Conservation (phyloP, 2,797 vertebrate genomes). For the Acanthurus lineatus region DNA sequence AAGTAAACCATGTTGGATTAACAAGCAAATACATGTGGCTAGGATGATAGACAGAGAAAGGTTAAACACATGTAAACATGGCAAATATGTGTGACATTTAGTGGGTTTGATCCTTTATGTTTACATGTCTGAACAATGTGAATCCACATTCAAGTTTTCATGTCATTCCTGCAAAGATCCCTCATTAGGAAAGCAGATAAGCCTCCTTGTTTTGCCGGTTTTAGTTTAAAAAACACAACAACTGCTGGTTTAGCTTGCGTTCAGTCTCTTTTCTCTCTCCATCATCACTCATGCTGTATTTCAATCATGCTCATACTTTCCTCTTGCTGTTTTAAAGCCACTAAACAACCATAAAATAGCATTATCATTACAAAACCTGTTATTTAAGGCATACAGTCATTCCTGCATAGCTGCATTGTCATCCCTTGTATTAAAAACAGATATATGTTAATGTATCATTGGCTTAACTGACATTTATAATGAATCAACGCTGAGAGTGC, state of each 20-base stretch:
- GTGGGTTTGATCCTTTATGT: background rate
- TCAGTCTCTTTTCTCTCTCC: background rate
- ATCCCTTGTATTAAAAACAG: background rate
- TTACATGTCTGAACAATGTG: background rate
- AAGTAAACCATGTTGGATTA: background rate
- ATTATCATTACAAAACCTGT: background rate
- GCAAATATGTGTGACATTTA: background rate
- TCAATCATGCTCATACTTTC: background rate
- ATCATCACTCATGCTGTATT: background rate
- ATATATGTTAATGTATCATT: background rate
- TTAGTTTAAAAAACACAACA: too few relatives aligned
- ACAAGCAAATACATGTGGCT: slow-evolving; percentile 4
- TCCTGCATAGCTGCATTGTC: background rate
- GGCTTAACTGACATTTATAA: background rate
- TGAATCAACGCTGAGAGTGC: background rate
- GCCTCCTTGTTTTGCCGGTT: background rate
- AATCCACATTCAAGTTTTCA: background rate
- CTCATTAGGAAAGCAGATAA: background rate
- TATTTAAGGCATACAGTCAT: background rate
- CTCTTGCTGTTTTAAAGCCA: background rate
- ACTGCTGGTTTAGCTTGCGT: background rate
- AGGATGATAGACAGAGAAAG: slow-evolving; percentile 6
- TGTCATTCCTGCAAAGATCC: slow-evolving; percentile 3
- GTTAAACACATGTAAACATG: slow-evolving; percentile 16
- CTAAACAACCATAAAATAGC: background rate